These are phyloP conservation scores for Caiman crocodilus DNA, from an alignment of 2,797 vertebrate species.

Conservation along the genomic window DNA sequence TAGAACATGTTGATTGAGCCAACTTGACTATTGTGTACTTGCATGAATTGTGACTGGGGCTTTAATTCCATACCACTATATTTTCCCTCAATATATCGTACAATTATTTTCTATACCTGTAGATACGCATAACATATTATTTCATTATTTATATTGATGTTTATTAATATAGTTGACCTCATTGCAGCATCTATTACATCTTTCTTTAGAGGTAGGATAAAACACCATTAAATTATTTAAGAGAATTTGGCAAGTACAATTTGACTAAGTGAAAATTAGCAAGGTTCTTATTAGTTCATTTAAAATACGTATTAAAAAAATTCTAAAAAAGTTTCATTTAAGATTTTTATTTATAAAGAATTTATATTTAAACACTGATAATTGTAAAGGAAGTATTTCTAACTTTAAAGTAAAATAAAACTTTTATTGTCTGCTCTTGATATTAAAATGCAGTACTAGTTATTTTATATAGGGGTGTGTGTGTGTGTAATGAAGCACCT, in stretches of 20 bases:
- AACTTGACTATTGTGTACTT: no score
- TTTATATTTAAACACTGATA: slow-evolving; percentile 5
- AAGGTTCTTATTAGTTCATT: background rate
- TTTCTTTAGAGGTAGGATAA: background rate
- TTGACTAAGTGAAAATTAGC: background rate
- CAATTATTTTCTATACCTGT: background rate
- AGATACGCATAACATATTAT: background rate
- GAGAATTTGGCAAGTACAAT: background rate
- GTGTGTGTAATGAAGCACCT: background rate
- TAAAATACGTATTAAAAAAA: background rate
- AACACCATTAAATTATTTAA: background rate
- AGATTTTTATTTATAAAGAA: background rate
- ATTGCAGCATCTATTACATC: background rate
- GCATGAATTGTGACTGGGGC: background rate
- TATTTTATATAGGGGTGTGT: background rate
- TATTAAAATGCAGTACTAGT: background rate
- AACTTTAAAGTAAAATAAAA: background rate
- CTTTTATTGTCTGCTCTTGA: background rate
- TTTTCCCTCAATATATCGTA: background rate
- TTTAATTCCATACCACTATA: background rate
- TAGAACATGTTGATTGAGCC: no score
- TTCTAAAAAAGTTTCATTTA: background rate
- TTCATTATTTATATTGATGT: background rate
- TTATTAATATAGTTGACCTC: background rate
- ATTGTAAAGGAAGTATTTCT: background rate